Evolutionary conservation across 1,140 invertebrate genomes (phyloP), one percentile per base, ranked within the genome.

Genomic region (Trichoplusia ni): DNA sequence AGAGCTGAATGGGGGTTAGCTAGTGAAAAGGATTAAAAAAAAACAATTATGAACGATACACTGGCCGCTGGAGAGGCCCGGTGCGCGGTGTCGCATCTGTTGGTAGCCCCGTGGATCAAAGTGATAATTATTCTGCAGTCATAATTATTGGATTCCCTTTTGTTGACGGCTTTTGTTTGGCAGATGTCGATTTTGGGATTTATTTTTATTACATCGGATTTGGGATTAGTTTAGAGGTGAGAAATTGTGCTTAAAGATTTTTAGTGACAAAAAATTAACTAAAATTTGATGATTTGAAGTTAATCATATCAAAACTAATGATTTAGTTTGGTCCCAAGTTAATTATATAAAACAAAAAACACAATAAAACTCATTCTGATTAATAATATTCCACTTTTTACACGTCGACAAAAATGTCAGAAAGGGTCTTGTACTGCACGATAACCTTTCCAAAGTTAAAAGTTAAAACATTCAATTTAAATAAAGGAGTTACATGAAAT

Each of bases 41-140:
- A 85, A 84, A 82, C 81, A 83, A 88, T 88, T 86, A 86, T 89
- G 77, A 82, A 89, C 86, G 86, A 83, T 81, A 88, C 87, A 90
- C 79, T 87, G 85, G 85, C 81, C 76, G 73, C 73, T 62, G 59
- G 78, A 85, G 82, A 76, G 86, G 84, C 85, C 87, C 79, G 84
- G 84, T 86, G 86, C 69, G 64, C 74, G 51, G 13, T 78, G 81
- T 79, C 84, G 81, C 86, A 90, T 90, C 87, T 90, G 87, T 86
- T 82, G 83, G 33, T 70, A 67, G 79, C 82, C 79, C 79, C 71
- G 64, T 71, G 84, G 86, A 88, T 88, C 87, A 82, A 69, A 80
- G 72, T 82, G 82, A 84, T 88, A 86, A 90, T 90, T 90, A 90
- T 88, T 86, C 80, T 76, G 80, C 69, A 73, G 80, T 71, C 72